Percentiles rank a stretch among this genome's conserved stretches.
phyloP scores from a whole-genome alignment of 1,140 invertebrate species.

The Ruditapes philippinarum region DNA sequence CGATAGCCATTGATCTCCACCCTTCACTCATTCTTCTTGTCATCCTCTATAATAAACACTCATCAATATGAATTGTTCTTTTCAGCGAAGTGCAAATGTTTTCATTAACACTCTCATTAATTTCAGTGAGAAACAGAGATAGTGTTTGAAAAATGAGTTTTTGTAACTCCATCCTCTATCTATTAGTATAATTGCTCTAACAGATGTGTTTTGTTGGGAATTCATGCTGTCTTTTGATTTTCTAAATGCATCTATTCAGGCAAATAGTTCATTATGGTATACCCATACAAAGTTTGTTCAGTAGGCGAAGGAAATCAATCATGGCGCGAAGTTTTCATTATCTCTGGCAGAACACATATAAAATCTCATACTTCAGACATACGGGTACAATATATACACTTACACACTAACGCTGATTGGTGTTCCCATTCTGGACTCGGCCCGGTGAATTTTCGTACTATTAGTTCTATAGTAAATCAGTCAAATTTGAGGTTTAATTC shows the following conservation, averaged over 20 bases:
- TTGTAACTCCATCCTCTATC: constrained; percentile 42
- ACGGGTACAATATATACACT: constrained; percentile 22
- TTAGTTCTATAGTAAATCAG: too few relatives aligned
- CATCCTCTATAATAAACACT: constrained; percentile 34
- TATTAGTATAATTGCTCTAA: constrained; percentile 63
- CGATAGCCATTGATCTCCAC: constrained; percentile 48
- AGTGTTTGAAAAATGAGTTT: constrained; percentile 58
- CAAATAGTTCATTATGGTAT: constrained; percentile 26
- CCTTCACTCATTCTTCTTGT: constrained; percentile 56
- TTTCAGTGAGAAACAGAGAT: constrained; percentile 31
- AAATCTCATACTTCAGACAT: not conserved
- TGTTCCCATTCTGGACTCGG: too few relatives aligned
- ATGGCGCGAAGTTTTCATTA: constrained; percentile 13
- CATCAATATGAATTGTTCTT: constrained; percentile 62
- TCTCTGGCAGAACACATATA: constrained; percentile 19
- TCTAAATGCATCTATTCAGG: constrained; percentile 52
- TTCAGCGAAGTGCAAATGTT: constrained; percentile 67
- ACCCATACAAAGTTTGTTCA: constrained; percentile 43
- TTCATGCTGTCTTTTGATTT: constrained; percentile 42
- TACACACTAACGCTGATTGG: too few relatives aligned
- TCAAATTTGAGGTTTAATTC: too few relatives aligned
- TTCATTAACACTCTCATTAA: constrained; percentile 63
- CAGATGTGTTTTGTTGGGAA: constrained; percentile 58
- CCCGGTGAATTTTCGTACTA: too few relatives aligned
- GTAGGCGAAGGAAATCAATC: not conserved